Evolutionary conservation across 2,113 vertebrate species (phyloP), one percentile per base, ranked within the genome.

Genomic region (Dicentrarchus labrax): DNA sequence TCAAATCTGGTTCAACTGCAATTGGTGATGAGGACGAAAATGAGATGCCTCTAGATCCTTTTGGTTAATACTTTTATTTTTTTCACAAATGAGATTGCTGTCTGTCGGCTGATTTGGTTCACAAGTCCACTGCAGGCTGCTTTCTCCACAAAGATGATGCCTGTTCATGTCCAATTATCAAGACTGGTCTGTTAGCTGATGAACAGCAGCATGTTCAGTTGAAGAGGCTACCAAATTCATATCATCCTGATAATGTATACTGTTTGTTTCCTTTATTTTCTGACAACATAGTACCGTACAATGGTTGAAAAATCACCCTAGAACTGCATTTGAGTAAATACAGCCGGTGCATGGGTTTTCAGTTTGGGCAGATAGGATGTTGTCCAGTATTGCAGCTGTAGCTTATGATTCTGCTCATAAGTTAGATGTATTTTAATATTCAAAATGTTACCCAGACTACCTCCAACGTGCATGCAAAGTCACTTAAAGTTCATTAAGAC

Each of bases 401-500:
- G 1, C 11, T 22, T 45, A 8, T 53, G 38, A 60, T 48, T 19
- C 16, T 19, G 16, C 67, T 68, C 47, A 76, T 69, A n/a, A 54
- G 16, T 24, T 51, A 19, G 2, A 67, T 57, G 1, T n/a, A 30
- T 69, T 50, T 65, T 53, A 79, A 21, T 15, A 57, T 80, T 24
- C 7, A 70, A 47, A 24, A 61, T 48, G 3, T 50, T 50, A 38
- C 65, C 59, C 6, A 43, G 51, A 45, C 51, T 41, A 24, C 19
- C 51, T 62, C 70, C 7, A n/a, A 0, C 11, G 10, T 50, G 45
- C 54, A 68, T 48, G 8, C 19, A 72, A 68, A 67, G 43, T 72
- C 62, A 67, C 56, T 73, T 24, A 38, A 80, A 67, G 36, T 51
- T 38, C 1, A 72, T 78, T 75, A 68, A 24, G 13, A 45, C 4